Base-by-base conservation (phyloP, 2,797 vertebrate species). In the Crenuchus spilurus region DNA sequence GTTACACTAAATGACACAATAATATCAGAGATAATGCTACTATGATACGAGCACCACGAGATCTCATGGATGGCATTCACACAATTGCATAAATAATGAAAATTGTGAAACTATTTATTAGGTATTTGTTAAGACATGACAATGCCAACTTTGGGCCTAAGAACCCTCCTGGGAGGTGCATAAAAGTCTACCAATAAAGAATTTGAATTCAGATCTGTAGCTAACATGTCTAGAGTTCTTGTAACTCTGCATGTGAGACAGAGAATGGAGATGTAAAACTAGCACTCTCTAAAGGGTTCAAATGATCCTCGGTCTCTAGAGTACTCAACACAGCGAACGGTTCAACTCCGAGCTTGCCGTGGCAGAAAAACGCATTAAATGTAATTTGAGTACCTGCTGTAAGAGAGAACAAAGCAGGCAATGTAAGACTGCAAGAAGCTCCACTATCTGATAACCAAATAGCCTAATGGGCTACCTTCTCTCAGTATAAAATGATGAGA, bases 281-380 rank as follows among this genome's bases (percentile, higher is more conserved):
- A 30, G 54, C 20, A 46, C n/a, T 55, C 44, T 52, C 62, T 68
- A 4, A n/a, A 62, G 60, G 37, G 24, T 55, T 75, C 57, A 54
- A 31, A 75, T 54, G 31, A 66, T 61, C 48, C 20, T 26, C 35
- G 4, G 60, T 28, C 39, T 63, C 61, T 44, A 8, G 24, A 44
- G 51, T 18, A 26, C 48, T 75, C 28, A 35, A 35, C 35, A 44
- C 65, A 62, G 51, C 1, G 14, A 18, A 33, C 2, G 48, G 35
- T 26, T 69, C 16, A 9, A 28, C 33, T 75, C 14, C n/a, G 60
- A 63, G 58, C 55, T 26, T 42, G 49, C 44, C 60, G 33, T 9
- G 14, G 46, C 49, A 49, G 48, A 70, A 63, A 41, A 54, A 37
- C 37, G 51, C 65, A 70, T 70, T 75, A 70, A 62, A 70, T 37